Evolutionary conservation across 2,888 invertebrate species (phyloP), one percentile per base, ranked within the genome.

Genomic region (Caenorhabditis japonica): DNA sequence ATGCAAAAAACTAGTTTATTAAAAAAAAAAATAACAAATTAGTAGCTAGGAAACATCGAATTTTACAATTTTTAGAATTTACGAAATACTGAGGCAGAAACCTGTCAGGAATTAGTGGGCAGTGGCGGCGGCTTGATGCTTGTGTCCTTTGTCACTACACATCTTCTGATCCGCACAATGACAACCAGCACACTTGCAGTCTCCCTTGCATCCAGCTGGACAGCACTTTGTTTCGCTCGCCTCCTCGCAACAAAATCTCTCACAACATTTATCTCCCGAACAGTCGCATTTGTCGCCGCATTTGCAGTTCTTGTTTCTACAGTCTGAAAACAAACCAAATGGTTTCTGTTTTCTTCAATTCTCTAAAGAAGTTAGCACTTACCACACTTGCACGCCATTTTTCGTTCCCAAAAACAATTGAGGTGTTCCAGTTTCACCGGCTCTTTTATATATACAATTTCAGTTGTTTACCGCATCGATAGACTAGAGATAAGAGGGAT

Each of bases 211-310:
- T 39, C 64, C 64, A 15, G 55, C 53, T 25, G 64, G 49, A 43
- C 64, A 64, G 25, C 64, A 64, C 34, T 64, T 55, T 49, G 47
- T 64, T 56, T 64, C 64, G 49, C 64, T 64, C 19, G 64, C 64
- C 43, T 47, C 55, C 47, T 64, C 64, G 12, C 64, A 64, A 23
- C 64, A 64, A 49, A 39, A 64, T 27, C 49, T 64, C 64, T 64
- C 64, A n/a, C 64, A 68, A 17, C 68, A 68, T 15, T 68, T 51
- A 44, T 52, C 58, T 36, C 46, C 58, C 27, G 51, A 33, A 38
- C 68, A 68, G 21, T 68, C 58, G 19, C 68, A 68, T 38, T 68
- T 68, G 51, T 68, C 68, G n/a, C 68, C 58, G 44, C 68, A 68
- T 30, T 68, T 68, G 68, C 68, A 68, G 4, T 68, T 5, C 51